Conservation (phyloP, 2,888 invertebrate genomes). For the Phasia obesa region DNA sequence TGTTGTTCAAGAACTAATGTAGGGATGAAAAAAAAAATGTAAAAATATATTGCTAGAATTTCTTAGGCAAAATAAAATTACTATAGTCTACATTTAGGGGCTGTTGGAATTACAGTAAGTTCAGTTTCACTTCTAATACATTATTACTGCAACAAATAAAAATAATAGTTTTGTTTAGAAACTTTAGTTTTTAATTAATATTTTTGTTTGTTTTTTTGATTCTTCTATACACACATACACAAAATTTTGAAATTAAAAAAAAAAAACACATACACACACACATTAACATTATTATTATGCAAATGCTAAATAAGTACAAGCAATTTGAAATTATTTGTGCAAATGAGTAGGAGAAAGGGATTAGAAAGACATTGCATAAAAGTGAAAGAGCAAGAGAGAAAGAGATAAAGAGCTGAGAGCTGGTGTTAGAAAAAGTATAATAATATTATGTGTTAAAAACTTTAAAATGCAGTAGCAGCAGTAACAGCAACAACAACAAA, state of each 20-base stretch:
- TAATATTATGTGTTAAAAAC: slow-evolving; percentile 68
- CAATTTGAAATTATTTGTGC: slow-evolving; percentile 57
- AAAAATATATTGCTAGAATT: slow-evolving; percentile 13
- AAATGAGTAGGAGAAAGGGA: slow-evolving; percentile 21
- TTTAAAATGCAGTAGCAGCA: slow-evolving; percentile 50
- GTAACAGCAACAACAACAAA: slow-evolving; percentile 29
- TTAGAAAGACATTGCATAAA: neutral
- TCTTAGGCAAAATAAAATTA: slow-evolving; percentile 34
- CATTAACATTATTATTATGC: slow-evolving; percentile 63
- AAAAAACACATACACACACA: neutral
- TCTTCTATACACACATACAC: neutral
- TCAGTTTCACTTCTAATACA: slow-evolving; percentile 27
- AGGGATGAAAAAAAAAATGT: neutral
- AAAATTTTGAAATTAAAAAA: neutral
- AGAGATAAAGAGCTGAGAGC: neutral
- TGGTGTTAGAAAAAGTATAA: slow-evolving; percentile 55
- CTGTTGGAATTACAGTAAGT: slow-evolving; percentile 1
- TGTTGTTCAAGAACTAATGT: neutral
- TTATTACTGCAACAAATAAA: slow-evolving; percentile 27
- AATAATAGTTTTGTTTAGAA: slow-evolving; percentile 37
- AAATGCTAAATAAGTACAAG: slow-evolving; percentile 69
- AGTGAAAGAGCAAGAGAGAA: neutral
- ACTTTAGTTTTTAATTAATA: slow-evolving; percentile 42
- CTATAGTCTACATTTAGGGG: slow-evolving; percentile 35
- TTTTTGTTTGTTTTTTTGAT: slow-evolving; percentile 15